Conservation (phyloP, 2,113 vertebrate genomes). For the Columba livia region DNA sequence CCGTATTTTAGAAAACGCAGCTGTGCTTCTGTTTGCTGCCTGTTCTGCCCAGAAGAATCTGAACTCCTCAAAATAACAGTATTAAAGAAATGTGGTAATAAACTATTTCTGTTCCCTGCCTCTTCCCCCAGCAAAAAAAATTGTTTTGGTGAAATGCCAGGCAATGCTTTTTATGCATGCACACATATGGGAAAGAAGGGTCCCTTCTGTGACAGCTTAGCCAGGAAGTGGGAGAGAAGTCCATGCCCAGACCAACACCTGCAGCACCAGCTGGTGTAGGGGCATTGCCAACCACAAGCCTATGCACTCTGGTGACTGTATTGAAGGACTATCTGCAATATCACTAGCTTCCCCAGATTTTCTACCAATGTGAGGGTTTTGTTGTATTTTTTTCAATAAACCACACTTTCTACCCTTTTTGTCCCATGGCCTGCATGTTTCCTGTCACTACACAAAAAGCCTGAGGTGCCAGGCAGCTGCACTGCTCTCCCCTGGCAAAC, state of each 20-base stretch:
- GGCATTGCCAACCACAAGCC: background rate
- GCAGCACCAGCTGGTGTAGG: background rate
- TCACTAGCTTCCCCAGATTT: background rate
- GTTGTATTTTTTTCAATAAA: background rate
- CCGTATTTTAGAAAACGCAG: background rate
- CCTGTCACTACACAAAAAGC: background rate
- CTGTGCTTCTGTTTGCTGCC: background rate
- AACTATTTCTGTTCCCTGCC: background rate
- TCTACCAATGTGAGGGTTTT: rapidly evolving
- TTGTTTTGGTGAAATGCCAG: background rate
- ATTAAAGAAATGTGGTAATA: background rate
- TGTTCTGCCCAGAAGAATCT: background rate
- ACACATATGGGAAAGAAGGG: rapidly evolving
- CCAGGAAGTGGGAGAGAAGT: rapidly evolving
- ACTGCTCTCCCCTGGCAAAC: background rate
- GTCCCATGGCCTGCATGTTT: background rate
- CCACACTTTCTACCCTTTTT: background rate
- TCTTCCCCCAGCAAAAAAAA: background rate
- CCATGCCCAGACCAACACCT: background rate
- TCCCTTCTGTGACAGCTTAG: background rate
- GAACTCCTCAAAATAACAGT: background rate
- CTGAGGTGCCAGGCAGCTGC: background rate
- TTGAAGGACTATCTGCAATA: background rate
- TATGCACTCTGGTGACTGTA: background rate
- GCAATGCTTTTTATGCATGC: background rate